Conservation (phyloP, 2,797 vertebrate species). For the Helarctos malayanus region DNA sequence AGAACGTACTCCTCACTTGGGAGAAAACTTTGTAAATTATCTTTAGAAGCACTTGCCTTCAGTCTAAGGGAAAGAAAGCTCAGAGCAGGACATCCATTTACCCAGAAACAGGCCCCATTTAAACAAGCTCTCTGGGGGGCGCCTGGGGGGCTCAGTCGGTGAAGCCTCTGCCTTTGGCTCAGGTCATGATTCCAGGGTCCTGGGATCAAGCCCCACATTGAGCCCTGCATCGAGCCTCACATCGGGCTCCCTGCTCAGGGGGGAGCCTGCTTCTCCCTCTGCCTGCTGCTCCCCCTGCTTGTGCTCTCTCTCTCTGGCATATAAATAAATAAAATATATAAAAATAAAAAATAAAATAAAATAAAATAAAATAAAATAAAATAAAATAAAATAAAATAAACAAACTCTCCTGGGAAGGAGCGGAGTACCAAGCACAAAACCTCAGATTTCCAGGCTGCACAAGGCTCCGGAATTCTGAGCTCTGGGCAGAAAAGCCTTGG, state of each 20-base stretch:
- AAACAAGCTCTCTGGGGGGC: background rate
- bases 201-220: no score
- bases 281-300: background rate
- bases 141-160: no score
- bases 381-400: background rate
- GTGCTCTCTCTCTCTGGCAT: background rate
- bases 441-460: background rate
- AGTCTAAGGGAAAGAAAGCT: background rate
- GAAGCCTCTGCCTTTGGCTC: no score
- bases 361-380: no score
- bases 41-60: slow-evolving; percentile 3
- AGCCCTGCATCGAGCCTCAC: no score
- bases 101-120: background rate
- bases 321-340: background rate
- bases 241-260: no score
- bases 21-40: background rate
- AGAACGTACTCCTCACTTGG: background rate
- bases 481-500: background rate
- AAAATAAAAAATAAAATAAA: no score
- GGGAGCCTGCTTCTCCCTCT: background rate
- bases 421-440: background rate
- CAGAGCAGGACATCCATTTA: background rate
- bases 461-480: background rate
- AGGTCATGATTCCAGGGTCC: no score
- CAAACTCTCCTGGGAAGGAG: background rate